phyloP scores from a whole-genome alignment of 2,113 vertebrate genomes.

The Lampris incognitus region DNA sequence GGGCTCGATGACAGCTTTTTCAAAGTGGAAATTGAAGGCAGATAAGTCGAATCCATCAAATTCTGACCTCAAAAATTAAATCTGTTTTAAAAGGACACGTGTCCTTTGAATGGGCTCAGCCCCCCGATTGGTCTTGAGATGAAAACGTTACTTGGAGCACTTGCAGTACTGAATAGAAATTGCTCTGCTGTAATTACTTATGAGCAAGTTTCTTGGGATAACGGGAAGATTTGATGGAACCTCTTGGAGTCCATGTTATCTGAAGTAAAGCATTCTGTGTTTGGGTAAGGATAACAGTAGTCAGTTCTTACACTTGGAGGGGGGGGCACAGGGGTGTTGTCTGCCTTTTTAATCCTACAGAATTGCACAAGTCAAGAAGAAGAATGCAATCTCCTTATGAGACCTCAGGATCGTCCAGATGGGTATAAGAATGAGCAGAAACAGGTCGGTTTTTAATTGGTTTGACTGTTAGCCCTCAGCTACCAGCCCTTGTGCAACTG shows the following conservation, averaged over 20 bases:
- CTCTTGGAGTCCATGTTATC: slow-evolving; percentile 67
- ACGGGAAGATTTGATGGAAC: slow-evolving; percentile 73
- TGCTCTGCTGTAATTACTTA: slow-evolving; percentile 65
- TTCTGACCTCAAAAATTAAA: slow-evolving; percentile 62
- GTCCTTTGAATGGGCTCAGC: slow-evolving; percentile 43
- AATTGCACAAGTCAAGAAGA: slow-evolving; percentile 68
- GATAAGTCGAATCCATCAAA: slow-evolving; percentile 82
- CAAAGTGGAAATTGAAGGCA: slow-evolving; percentile 82
- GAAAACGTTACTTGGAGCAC: slow-evolving; percentile 54
- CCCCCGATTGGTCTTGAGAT: slow-evolving; percentile 50
- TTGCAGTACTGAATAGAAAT: slow-evolving; percentile 59
- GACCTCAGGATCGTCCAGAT: slow-evolving; percentile 70
- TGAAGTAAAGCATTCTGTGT: slow-evolving; percentile 73
- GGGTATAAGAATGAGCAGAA: slow-evolving; percentile 15
- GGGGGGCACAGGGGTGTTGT: slow-evolving; percentile 66
- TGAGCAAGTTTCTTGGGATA: slow-evolving; percentile 57
- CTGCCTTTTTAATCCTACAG: slow-evolving; percentile 80
- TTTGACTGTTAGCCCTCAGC: slow-evolving; percentile 59
- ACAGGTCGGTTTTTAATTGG: slow-evolving; percentile 55
- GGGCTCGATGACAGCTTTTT: slow-evolving; percentile 79
- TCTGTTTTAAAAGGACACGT: slow-evolving; percentile 31
- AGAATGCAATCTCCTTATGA: slow-evolving; percentile 70
- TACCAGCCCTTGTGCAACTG: slow-evolving; percentile 78
- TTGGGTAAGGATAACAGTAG: slow-evolving; percentile 71
- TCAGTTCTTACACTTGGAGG: slow-evolving; percentile 71